Percentiles rank a stretch among this genome's conserved stretches.
Conservation (phyloP, 2,797 vertebrate species). For the Sarcoramphus papa region DNA sequence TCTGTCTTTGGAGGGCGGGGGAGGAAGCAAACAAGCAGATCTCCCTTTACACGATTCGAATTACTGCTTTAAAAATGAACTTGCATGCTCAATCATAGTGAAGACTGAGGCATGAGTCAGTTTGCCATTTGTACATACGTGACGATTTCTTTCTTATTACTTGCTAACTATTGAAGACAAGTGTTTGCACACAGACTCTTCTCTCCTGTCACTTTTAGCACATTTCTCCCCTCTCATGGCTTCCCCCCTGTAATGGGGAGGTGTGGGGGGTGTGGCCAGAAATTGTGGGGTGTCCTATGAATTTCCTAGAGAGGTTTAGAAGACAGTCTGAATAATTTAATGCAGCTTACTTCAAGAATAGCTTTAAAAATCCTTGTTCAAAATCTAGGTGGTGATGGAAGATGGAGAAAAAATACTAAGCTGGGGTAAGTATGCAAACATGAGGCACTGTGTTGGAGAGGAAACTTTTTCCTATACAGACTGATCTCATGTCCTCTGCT, state of each 20-base stretch:
- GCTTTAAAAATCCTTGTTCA: neutral
- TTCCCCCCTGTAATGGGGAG: neutral
- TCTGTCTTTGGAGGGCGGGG: constrained; percentile 14
- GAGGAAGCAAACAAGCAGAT: constrained; percentile 42
- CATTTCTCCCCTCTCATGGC: neutral
- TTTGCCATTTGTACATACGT: neutral
- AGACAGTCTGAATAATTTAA: neutral
- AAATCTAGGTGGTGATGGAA: neutral
- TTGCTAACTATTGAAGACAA: neutral
- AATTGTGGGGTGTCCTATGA: neutral
- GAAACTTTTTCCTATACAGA: neutral
- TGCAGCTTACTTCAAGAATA: neutral
- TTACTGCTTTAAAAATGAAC: constrained; percentile 31
- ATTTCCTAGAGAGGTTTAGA: neutral
- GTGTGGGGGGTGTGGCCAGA: neutral
- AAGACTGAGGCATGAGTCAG: neutral
- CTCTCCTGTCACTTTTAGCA: neutral
- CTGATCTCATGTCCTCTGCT: neutral
- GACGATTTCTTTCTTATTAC: constrained; percentile 3
- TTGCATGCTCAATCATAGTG: neutral
- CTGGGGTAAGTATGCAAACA: neutral
- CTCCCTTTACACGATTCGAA: constrained; percentile 13
- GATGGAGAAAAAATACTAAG: neutral
- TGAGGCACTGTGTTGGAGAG: neutral
- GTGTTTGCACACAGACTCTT: neutral